Evolutionary conservation across 2,113 vertebrate genomes (phyloP), one percentile per base, ranked within the genome.

Genomic region (Vireo altiloquus): DNA sequence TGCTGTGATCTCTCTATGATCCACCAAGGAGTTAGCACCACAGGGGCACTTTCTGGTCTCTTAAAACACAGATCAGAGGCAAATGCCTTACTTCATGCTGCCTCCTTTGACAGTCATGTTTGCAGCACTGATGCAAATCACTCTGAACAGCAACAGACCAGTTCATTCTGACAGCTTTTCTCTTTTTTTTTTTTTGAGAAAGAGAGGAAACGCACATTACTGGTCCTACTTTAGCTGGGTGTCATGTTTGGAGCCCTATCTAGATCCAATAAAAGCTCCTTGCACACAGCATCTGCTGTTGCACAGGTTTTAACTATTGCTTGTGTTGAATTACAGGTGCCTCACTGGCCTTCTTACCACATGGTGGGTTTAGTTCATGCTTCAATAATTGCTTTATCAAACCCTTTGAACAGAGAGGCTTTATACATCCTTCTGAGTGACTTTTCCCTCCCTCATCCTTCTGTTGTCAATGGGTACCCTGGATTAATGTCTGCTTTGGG

Each of bases 171-270:
- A 22, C 21, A 49, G 39, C 24, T 37, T 61, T 31, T 46, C 4
- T 30, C 28, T 28, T 50, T 25, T 50, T 40, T 27, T 47, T 49
- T 27, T 30, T 42, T 39, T 19, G 25, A 37, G 30, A 18, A 28
- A 40, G 15, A 30, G 3, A 35, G 6, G 35, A 72, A 57, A 46
- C 7, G 6, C 0, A 7, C 0, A 0, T 61, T 56, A 64, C 24
- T 59, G 19, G 15, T 65, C 47, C 21, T 52, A 1, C 30, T 37
- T 80, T 39, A 28, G 27, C 35, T 47, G 27, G 23, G 10, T 87
- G 46, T 72, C 33, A 7, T 0, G 0, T 69, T 63, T 65, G 28
- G 24, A 65, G 25, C 9, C 12, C 28, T 46, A 4, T 31, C 17
- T 18, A 80, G 22, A 10, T 33, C 30, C 15, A 37, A 7, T 11